A percentile compares a stretch with the other conserved stretches of the same genome.
These are phyloP conservation scores for Drosophila bocqueti DNA, from an alignment of 1,140 invertebrate genomes.

Conservation along the genomic window DNA sequence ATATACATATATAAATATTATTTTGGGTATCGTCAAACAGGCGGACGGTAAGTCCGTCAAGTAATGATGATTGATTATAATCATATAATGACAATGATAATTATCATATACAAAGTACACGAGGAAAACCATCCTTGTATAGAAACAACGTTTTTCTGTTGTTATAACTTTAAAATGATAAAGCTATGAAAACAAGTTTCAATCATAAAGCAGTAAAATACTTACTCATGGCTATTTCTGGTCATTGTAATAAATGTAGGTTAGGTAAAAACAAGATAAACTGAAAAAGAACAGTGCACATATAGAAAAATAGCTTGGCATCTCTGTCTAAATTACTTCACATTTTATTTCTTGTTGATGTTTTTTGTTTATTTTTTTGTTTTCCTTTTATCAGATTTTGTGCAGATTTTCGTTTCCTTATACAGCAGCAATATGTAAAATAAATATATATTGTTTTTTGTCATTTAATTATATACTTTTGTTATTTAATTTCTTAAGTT, in stretches of 20 bases:
- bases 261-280: not conserved
- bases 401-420: slow-evolving; percentile 47
- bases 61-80: no score
- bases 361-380: no score
- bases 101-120: no score
- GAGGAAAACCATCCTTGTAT: no score
- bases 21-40: no score
- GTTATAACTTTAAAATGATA: not conserved
- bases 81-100: no score
- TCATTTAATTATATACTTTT: slow-evolving; percentile 34
- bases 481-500: slow-evolving; percentile 35
- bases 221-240: not conserved
- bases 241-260: not conserved
- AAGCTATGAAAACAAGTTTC: no score
- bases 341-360: slow-evolving; percentile 56
- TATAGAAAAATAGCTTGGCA: not conserved
- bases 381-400: slow-evolving; percentile 48
- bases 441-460: slow-evolving; percentile 48
- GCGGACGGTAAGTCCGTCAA: no score
- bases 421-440: slow-evolving; percentile 56
- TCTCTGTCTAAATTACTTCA: slow-evolving; percentile 50
- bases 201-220: not conserved
- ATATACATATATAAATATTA: no score
- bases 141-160: no score
- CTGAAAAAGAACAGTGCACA: not conserved